Conservation (phyloP, 2,113 vertebrate species). For the Oncorhynchus nerka region DNA sequence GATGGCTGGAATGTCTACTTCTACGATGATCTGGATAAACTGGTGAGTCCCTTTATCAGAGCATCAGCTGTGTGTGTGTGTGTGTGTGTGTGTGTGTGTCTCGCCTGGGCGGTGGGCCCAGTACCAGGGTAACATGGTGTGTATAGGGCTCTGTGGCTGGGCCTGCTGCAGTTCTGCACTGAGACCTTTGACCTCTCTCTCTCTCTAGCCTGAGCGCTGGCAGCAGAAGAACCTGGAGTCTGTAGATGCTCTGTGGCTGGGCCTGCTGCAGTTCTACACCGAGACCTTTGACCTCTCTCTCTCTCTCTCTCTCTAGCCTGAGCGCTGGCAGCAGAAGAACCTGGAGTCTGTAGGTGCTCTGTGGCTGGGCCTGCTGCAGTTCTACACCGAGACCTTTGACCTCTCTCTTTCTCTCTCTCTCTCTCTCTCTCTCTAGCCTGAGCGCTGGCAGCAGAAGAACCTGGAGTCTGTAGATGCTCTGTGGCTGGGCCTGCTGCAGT, state of each 20-base stretch:
- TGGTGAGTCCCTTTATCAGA: slow-evolving; percentile 59
- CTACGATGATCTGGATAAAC: slow-evolving; percentile 82
- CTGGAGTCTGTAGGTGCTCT: too few relatives aligned
- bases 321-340: too few relatives aligned
- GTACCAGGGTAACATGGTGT: neutral
- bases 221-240: slow-evolving; percentile 84
- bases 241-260: slow-evolving; percentile 90
- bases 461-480: too few relatives aligned
- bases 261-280: slow-evolving; percentile 91
- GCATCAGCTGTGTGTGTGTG: neutral
- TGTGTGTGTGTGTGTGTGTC: neutral
- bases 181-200: slow-evolving; percentile 38
- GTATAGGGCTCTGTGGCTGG: slow-evolving; percentile 89
- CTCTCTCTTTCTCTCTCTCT: too few relatives aligned
- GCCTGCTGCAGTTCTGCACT: slow-evolving; percentile 91
- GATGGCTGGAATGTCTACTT: slow-evolving; percentile 95
- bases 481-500: too few relatives aligned
- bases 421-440: too few relatives aligned
- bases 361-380: too few relatives aligned
- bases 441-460: too few relatives aligned
- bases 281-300: slow-evolving; percentile 95
- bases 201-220: slow-evolving; percentile 76
- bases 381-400: too few relatives aligned
- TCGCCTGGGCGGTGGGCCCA: neutral
- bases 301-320: too few relatives aligned